These are phyloP conservation scores for Acipenser ruthenus DNA, from an alignment of 2,797 vertebrate species.

Conservation along the genomic window DNA sequence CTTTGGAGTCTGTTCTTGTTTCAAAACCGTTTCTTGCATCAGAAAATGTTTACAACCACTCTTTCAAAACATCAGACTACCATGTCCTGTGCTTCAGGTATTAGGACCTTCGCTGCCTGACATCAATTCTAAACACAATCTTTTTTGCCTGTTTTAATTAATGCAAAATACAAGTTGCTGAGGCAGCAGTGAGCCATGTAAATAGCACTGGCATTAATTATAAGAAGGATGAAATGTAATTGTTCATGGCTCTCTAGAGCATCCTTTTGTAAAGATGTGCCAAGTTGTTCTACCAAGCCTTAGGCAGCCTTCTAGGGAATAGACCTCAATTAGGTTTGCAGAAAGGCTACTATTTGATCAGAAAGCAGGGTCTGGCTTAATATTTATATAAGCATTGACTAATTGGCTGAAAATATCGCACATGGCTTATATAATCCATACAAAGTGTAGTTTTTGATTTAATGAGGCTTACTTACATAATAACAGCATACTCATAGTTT, in stretches of 20 bases:
- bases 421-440: neutral
- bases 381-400: neutral
- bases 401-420: neutral
- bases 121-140: neutral
- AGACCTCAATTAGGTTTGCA: constrained; percentile 6
- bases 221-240: constrained; percentile 9
- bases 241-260: neutral
- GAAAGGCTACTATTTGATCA: neutral
- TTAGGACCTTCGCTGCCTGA: no score
- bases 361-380: neutral
- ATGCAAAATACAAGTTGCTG: neutral
- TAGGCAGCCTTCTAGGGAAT: constrained; percentile 3
- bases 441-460: no score
- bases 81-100: no score
- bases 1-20: no score
- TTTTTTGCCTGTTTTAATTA: constrained; percentile 1
- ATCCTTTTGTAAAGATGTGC: constrained; percentile 3
- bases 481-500: no score
- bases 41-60: no score
- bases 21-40: no score
- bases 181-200: constrained; percentile 6
- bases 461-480: no score
- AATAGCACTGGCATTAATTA: neutral
- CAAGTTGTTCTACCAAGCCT: constrained; percentile 4
- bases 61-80: no score